Base-by-base conservation (phyloP, 2,888 invertebrate genomes). In the Drosophila melanosoma region DNA sequence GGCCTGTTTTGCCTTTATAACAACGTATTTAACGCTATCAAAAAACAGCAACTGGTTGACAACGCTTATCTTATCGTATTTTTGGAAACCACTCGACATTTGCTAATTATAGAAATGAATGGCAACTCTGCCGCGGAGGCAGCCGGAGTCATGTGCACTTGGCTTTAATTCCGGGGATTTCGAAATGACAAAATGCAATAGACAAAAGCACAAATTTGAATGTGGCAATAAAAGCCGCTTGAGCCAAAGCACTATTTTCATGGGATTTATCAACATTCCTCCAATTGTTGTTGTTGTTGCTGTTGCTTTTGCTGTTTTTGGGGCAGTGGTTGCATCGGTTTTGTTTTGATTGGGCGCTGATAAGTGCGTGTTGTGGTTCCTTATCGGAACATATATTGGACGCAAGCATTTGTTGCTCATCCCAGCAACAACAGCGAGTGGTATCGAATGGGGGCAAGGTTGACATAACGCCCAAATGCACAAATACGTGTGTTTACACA, bases 71-170 rank as follows among this genome's bases (percentile, higher is more conserved):
- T 90, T 83, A 90, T 90, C 85, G 57, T 17, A 40, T 17, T 45
- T 45, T 49, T 56, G 66, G 58, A 26, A 66, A 76, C 48, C 66
- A 76, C 61, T 67, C 68, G 73, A 74, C 86, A 78, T 75, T 88
- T 80, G 90, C 89, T 88, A 90, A 90, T 85, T 90, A 86, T 89
- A 90, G 77, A 87, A 70, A 83, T 33, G 73, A 67, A 62, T 61
- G 57, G 15, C 52, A 61, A 40, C 73, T 57, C 60, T 53, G 40
- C 3, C 64, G 35, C n/a, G 10, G 2, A 12, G 38, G 20, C 20
- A 15, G 45, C 7, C 20, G 40, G 10, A 74, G 89, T 89, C 86
- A 83, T 89, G 83, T 87, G 89, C 84, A 80, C 83, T 86, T 76
- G 53, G 56, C 45, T 23, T 12, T 77, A 40, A 81, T 78, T 26